These are phyloP conservation scores for Eretmocerus hayati DNA, from an alignment of 2,888 invertebrate species.

Conservation along the genomic window DNA sequence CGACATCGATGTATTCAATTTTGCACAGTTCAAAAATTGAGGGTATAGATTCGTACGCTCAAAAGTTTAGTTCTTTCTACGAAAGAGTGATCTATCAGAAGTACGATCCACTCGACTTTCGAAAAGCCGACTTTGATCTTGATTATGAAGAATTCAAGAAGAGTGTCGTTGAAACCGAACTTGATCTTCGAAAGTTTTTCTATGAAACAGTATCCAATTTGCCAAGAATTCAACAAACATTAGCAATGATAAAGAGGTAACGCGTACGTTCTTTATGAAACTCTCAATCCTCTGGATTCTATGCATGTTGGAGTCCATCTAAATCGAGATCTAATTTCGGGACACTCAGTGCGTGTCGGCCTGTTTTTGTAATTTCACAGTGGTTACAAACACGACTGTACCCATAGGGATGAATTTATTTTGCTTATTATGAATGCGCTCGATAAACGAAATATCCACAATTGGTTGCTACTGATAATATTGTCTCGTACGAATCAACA, in stretches of 20 bases:
- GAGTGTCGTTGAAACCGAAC: conserved; percentile 62
- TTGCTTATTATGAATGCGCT: too few species aligned
- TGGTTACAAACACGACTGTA: too few species aligned
- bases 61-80: conserved; percentile 61
- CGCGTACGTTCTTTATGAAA: too few species aligned
- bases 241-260: conserved; percentile 44
- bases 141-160: conserved; percentile 70
- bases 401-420: too few species aligned
- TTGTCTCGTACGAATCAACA: too few species aligned
- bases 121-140: conserved; percentile 65
- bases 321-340: too few species aligned
- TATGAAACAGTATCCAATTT: conserved; percentile 48
- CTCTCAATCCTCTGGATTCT: too few species aligned
- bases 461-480: too few species aligned
- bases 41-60: conserved; percentile 67
- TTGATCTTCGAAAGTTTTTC: conserved; percentile 66
- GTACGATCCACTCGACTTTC: conserved; percentile 75
- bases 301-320: too few species aligned
- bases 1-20: conserved; percentile 65
- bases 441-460: too few species aligned
- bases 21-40: conserved; percentile 71
- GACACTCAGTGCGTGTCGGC: too few species aligned
- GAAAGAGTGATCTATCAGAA: conserved; percentile 62
- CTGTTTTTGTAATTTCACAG: too few species aligned
- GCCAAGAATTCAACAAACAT: conserved; percentile 43